Conservation (phyloP, 2,888 invertebrate species). For the Eudemis profundana region DNA sequence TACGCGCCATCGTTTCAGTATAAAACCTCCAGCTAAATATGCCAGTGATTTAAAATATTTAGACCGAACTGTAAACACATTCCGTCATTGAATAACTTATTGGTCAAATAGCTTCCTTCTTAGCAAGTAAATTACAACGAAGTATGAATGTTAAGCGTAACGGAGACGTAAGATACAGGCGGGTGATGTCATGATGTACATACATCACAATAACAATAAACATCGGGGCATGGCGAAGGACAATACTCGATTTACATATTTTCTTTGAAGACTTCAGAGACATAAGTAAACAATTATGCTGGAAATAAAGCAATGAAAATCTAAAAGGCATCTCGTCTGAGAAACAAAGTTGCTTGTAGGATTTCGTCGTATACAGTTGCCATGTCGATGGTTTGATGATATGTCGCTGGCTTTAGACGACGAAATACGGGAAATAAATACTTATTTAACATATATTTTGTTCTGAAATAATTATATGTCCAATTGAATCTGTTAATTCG, state of each 20-base stretch:
- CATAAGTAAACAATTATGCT: constrained; percentile 23
- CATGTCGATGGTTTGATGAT: constrained; percentile 15
- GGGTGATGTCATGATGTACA: constrained; percentile 40
- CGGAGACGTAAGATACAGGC: neutral
- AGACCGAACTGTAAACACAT: constrained; percentile 19
- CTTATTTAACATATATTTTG: neutral
- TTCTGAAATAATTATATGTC: neutral
- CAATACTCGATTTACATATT: constrained; percentile 35
- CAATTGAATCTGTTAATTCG: neutral
- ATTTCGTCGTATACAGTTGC: constrained; percentile 4
- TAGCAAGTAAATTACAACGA: constrained; percentile 24
- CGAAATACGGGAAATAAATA: neutral
- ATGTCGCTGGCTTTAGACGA: constrained; percentile 3
- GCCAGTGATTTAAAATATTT: neutral
- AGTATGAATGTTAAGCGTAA: constrained; percentile 11
- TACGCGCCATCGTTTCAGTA: neutral
- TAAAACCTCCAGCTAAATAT: neutral
- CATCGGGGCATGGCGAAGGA: constrained; percentile 15
- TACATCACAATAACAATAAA: constrained; percentile 39
- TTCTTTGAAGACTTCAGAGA: constrained; percentile 31
- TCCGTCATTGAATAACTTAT: constrained; percentile 30
- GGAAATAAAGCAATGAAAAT: constrained; percentile 27
- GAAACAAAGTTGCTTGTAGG: constrained; percentile 14
- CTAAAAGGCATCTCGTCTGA: constrained; percentile 20
- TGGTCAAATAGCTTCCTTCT: constrained; percentile 32